Conservation (phyloP, 2,113 vertebrate species). For the Perca fluviatilis region DNA sequence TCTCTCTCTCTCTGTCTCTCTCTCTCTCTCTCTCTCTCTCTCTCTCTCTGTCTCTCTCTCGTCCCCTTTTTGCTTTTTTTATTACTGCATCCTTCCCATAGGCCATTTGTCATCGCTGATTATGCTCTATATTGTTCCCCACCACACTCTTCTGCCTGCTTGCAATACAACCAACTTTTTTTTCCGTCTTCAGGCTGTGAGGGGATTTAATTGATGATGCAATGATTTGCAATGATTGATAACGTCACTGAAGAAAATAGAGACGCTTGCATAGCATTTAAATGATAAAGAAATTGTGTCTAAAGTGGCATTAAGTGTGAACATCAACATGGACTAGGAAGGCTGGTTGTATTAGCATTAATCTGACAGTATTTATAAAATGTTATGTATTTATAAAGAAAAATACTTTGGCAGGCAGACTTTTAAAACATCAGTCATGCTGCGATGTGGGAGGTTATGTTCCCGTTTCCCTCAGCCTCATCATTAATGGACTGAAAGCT, state of each 20-base stretch:
- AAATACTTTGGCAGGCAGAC: neutral
- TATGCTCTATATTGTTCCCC: slow-evolving; percentile 33
- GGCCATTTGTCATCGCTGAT: slow-evolving; percentile 69
- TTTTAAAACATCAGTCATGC: neutral
- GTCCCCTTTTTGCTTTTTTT: slow-evolving; percentile 31
- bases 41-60: neutral
- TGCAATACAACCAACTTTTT: slow-evolving; percentile 3
- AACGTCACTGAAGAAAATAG: slow-evolving; percentile 1
- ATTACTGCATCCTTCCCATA: slow-evolving; percentile 48
- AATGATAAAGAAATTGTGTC: neutral
- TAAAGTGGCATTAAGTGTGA: neutral
- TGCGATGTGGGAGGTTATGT: neutral
- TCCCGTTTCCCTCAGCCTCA: neutral
- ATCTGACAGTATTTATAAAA: neutral
- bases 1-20: slow-evolving; percentile 7
- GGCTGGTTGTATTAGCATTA: neutral
- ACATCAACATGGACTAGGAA: neutral
- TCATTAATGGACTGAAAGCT: no score
- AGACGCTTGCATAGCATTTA: neutral
- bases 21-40: slow-evolving; percentile 3
- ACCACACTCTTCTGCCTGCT: slow-evolving; percentile 3
- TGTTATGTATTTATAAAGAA: neutral
- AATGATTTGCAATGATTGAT: neutral
- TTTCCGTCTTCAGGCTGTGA: neutral
- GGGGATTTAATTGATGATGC: slow-evolving; percentile 17